These are phyloP conservation scores for Diadromus collaris DNA, from an alignment of 2,888 invertebrate genomes.

Conservation along the genomic window DNA sequence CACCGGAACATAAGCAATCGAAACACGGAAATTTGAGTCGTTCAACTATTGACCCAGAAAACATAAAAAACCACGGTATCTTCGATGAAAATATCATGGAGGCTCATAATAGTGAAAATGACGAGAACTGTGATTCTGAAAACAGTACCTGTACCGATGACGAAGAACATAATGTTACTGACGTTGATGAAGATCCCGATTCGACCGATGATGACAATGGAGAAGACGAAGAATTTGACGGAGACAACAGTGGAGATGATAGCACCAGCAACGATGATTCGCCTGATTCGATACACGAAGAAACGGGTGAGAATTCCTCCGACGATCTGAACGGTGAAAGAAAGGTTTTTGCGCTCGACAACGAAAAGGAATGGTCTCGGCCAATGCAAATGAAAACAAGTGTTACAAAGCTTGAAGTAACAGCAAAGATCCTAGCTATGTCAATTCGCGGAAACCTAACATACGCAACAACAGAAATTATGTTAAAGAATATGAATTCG, in stretches of 20 bases:
- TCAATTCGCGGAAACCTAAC: conserved; percentile 35
- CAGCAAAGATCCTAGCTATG: background rate
- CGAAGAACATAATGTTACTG: no score
- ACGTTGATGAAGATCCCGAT: background rate
- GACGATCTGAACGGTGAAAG: background rate
- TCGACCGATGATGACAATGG: background rate
- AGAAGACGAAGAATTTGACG: background rate
- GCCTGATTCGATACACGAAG: background rate
- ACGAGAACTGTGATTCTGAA: background rate
- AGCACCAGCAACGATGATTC: background rate
- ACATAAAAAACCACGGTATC: no score
- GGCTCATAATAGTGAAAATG: background rate
- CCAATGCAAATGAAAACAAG: conserved; percentile 1
- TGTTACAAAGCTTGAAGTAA: conserved; percentile 12
- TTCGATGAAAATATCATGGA: no score
- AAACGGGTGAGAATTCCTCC: background rate
- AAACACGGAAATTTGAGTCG: no score
- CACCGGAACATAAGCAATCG: no score
- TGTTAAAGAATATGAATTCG: background rate
- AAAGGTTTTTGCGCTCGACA: background rate
- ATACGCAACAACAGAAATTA: no score
- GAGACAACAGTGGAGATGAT: background rate
- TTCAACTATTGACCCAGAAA: no score
- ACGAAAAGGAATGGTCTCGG: background rate
- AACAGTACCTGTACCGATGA: no score